phyloP scores from a whole-genome alignment of 1,140 invertebrate genomes.

The Eciton burchellii region DNA sequence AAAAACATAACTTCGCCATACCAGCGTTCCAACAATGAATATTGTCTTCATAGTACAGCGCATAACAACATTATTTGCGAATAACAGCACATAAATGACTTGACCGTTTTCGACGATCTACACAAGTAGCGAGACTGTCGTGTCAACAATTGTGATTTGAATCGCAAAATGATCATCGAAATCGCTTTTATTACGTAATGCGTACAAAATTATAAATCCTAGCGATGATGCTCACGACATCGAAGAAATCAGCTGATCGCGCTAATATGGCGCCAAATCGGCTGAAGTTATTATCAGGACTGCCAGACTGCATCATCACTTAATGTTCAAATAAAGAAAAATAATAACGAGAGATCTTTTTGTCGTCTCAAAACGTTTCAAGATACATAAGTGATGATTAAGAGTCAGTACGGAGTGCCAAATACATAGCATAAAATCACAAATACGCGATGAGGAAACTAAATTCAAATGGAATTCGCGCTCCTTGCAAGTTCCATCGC shows the following conservation, averaged over 20 bases:
- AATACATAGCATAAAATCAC: background rate
- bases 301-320: background rate
- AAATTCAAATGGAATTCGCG: background rate
- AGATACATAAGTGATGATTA: background rate
- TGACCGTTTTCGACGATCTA: background rate
- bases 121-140: background rate
- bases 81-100: background rate
- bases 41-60: conserved; percentile 67
- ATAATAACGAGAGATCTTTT: background rate
- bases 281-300: background rate
- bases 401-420: background rate
- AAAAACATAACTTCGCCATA: conserved; percentile 50
- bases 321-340: background rate
- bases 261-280: background rate
- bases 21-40: conserved; percentile 58
- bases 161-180: background rate
- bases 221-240: background rate
- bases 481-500: background rate
- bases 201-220: background rate
- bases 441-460: background rate
- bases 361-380: background rate
- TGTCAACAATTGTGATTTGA: background rate
- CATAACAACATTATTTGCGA: conserved; percentile 39
- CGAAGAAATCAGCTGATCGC: conserved; percentile 17
- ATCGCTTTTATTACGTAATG: conserved; percentile 18